Base-by-base conservation (phyloP, 2,113 vertebrate genomes). In the Desmodus rotundus region DNA sequence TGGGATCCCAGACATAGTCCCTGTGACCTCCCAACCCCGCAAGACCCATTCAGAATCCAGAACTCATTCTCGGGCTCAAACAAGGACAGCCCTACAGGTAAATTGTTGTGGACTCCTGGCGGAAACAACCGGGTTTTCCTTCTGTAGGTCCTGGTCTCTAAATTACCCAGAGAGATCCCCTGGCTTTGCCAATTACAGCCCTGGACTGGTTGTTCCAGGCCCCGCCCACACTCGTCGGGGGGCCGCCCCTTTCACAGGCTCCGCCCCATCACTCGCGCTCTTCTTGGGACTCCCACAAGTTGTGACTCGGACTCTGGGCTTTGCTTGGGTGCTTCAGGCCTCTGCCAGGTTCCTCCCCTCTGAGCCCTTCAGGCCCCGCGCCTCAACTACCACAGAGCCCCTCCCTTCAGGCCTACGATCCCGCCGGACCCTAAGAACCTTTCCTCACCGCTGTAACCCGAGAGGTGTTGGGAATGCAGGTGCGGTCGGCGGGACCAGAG, bases 391-490 rank as follows among this genome's bases (percentile, higher is more conserved):
- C 31, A 58, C 12, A 31, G 83, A 33, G 13, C 41, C 56, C 26
- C 33, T 15, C 33, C 15, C 24, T 13, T 45, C 76, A 65, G 65
- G 58, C 47, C 41, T 16, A 70, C 17, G 41, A 20, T 70, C 38
- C 33, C 31, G 17, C 43, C 1, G 2, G 38, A n/a, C 14, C 26
- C 38, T 2, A 7, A 3, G 24, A 47, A 38, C 13, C 16, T 81
- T 43, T 87, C 41, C 11, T 96, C 95, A 84, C 96, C 95, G 5
- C 70, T 83, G 67, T 96, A 92, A 83, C 93, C 82, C 2, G 68
- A 41, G 19, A 91, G 76, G 74, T 80, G 91, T 17, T 97, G 89
- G 22, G 97, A 95, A 56, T 82, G 73, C 31, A 77, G 15, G 54
- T 91, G 41, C 0, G 47, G 77, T 43, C 87, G 91, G 36, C 94